Evolutionary conservation across 2,888 invertebrate species (phyloP), one percentile per base, ranked within the genome.

Genomic region (Pecten maximus): DNA sequence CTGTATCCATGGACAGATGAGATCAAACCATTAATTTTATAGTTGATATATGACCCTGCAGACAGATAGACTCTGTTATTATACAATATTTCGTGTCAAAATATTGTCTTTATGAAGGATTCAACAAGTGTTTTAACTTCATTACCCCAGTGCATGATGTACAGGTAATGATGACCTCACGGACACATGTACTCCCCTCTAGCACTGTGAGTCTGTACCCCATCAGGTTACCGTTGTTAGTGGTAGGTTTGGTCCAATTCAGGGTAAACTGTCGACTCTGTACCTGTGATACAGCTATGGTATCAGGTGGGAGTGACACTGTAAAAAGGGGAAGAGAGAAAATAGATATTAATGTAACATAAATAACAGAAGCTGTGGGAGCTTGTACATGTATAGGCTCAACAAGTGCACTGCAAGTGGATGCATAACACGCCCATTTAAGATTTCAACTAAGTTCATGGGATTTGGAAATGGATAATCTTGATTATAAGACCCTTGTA

Each of bases 181-280:
- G 28, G 35, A 74, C 74, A 74, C 74, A 74, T 23, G 28, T 74
- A 35, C 74, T 74, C 74, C 74, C 74, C 6, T 74, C 74, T 10
- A 74, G 12, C 35, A 74, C 74, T 35, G 12, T 74, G 35, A 74
- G 74, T 74, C 74, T 74, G 74, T 74, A 74, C 23, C 74, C 74
- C 12, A 6, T 8, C 0, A 74, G 74, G 23, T 28, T 3, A 35
- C 74, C 74, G 35, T 74, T 74, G 74, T 28, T 74, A 28, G 35
- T 15, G 6, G 74, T 1, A 74, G 74, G 74, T 28, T 12, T 28
- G 8, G 74, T 28, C 74, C 74, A 74, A 35, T 74, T 74, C 28
- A 74, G 74, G 35, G 74, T 74, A 35, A 74, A 74, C 74, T 74
- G 74, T 74, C 74, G 74, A 74, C 74, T 74, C 35, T 35, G 74